A percentile compares a stretch with the other conserved stretches of the same genome.
phyloP scores from a whole-genome alignment of 1,140 invertebrate genomes.

The Thalassaphorura encarpata region DNA sequence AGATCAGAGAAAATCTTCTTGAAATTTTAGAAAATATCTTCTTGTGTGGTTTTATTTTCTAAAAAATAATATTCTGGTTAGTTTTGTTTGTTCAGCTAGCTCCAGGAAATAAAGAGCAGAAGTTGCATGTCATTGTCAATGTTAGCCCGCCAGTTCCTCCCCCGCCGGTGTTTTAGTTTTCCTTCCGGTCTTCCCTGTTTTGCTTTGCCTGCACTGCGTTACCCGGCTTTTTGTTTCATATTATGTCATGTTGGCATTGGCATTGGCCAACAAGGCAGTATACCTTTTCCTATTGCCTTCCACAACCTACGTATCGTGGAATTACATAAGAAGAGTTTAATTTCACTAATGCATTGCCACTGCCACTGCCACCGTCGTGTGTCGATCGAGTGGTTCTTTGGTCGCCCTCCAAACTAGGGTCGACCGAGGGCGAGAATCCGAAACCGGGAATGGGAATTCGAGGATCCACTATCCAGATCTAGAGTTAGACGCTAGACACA shows the following conservation, averaged over 20 bases:
- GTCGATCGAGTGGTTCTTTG: not conserved
- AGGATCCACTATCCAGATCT: not conserved
- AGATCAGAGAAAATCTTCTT: no score
- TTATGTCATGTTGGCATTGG: not conserved
- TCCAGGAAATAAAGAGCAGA: no score
- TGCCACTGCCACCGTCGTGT: not conserved
- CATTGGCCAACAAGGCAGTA: no score
- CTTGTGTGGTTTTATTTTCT: no score
- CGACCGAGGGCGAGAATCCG: no score
- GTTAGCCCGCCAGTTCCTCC: not conserved
- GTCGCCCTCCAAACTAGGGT: no score
- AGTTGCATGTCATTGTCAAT: not conserved
- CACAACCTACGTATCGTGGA: not conserved
- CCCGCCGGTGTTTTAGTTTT: not conserved
- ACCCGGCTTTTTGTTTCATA: not conserved
- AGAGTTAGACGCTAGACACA: not conserved
- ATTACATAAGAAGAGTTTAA: conserved; percentile 3
- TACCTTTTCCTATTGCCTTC: not conserved
- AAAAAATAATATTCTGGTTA: no score
- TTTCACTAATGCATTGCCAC: not conserved
- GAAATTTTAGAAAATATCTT: no score
- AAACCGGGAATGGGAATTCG: not conserved
- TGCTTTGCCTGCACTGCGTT: not conserved
- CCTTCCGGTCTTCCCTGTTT: not conserved
- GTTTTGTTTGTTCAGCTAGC: no score